These are phyloP conservation scores for Apostichopus japonicus DNA, from an alignment of 35 echinoderm and acorn worm species.

Conservation along the genomic window DNA sequence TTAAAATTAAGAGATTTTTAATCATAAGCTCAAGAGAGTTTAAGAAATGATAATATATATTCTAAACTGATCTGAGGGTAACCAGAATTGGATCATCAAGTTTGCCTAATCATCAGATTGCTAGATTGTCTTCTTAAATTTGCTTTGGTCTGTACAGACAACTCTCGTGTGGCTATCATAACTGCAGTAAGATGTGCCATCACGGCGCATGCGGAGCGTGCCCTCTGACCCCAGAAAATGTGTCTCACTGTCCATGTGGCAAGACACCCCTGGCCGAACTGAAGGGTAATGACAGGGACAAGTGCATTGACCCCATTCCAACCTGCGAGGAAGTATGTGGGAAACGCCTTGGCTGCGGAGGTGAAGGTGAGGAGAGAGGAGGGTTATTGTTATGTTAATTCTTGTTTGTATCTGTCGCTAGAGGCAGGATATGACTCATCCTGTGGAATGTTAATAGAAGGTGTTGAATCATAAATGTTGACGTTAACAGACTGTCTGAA, in stretches of 20 bases:
- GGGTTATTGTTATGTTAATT: too few relatives aligned
- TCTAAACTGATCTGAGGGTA: too few relatives aligned
- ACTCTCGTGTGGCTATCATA: constrained; percentile 83
- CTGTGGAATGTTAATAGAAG: too few relatives aligned
- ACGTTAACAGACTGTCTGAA: too few relatives aligned
- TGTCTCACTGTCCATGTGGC: constrained; percentile 87
- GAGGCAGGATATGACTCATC: too few relatives aligned
- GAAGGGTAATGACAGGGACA: constrained; percentile 53
- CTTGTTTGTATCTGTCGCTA: too few relatives aligned
- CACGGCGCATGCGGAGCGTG: constrained; percentile 74
- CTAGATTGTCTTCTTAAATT: background rate
- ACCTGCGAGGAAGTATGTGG: constrained; percentile 81
- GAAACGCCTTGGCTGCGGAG: constrained; percentile 76
- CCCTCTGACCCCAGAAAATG: constrained; percentile 64
- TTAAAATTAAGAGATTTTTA: too few relatives aligned
- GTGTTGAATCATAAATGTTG: too few relatives aligned
- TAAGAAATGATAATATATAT: too few relatives aligned
- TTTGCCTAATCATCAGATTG: background rate
- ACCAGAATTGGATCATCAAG: background rate
- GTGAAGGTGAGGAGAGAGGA: constrained; percentile 60
- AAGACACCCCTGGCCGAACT: constrained; percentile 63
- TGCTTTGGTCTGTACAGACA: constrained; percentile 39
- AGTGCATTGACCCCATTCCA: constrained; percentile 85
- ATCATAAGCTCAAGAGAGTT: too few relatives aligned
- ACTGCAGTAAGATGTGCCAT: constrained; percentile 74